phyloP scores from a whole-genome alignment of 2,888 invertebrate species.

The Cataglyphis livida region DNA sequence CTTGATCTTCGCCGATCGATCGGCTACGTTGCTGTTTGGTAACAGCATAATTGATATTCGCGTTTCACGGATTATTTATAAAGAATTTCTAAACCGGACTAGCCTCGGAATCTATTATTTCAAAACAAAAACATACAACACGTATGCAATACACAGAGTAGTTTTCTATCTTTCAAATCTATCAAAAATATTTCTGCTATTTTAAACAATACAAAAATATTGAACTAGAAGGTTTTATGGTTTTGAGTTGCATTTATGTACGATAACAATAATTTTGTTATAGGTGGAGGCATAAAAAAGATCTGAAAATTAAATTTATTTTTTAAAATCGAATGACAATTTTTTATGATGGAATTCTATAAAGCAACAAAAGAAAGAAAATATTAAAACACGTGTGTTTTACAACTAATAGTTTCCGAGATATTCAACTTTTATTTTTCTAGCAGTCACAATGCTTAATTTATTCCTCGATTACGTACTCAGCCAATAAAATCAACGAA shows the following conservation, averaged over 20 bases:
- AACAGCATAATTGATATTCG: slow-evolving; percentile 19
- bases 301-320: neutral
- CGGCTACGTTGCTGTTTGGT: neutral
- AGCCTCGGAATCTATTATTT: neutral
- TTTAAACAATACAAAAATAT: neutral
- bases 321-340: neutral
- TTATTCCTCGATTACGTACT: neutral
- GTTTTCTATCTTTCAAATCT: neutral
- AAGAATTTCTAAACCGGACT: neutral
- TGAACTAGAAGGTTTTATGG: neutral
- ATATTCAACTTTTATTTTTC: neutral
- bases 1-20: neutral
- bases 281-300: neutral
- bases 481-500: no score
- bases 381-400: neutral
- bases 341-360: neutral
- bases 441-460: neutral
- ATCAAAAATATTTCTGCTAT: neutral
- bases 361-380: neutral
- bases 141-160: neutral
- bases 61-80: neutral
- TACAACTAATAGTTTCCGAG: neutral
- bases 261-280: neutral
- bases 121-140: neutral
- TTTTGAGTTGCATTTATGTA: neutral